phyloP scores from a whole-genome alignment of 2,888 invertebrate species.

The Labia minor region DNA sequence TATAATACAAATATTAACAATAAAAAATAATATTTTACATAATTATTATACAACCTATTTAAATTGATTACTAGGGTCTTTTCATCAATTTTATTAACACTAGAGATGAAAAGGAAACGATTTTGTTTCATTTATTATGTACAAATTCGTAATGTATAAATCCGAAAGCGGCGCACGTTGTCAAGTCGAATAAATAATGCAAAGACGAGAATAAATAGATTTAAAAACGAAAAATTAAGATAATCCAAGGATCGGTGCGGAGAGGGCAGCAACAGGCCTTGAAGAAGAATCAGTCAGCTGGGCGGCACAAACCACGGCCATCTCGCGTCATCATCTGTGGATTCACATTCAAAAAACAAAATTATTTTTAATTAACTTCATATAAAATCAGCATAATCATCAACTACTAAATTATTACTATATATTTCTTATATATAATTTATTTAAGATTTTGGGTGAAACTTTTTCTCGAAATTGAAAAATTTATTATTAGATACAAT shows the following conservation, averaged over 20 bases:
- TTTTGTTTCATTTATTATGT: not conserved
- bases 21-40: not conserved
- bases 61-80: not conserved
- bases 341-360: too few species aligned
- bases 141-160: not conserved
- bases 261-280: not conserved
- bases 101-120: not conserved
- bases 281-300: not conserved
- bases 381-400: too few species aligned
- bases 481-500: too few species aligned
- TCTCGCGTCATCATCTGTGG: not conserved
- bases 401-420: too few species aligned
- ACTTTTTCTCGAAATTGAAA: too few species aligned
- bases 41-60: not conserved
- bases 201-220: not conserved
- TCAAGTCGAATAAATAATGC: conserved; percentile 13
- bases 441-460: too few species aligned
- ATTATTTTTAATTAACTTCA: too few species aligned
- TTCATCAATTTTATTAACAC: not conserved
- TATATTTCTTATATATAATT: too few species aligned
- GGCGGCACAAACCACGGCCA: not conserved
- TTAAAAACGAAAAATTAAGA: too few species aligned
- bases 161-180: conserved; percentile 1
- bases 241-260: not conserved
- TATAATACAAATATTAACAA: not conserved